Base-by-base conservation (phyloP, 2,797 vertebrate species). In the Coracias cyanogaster region DNA sequence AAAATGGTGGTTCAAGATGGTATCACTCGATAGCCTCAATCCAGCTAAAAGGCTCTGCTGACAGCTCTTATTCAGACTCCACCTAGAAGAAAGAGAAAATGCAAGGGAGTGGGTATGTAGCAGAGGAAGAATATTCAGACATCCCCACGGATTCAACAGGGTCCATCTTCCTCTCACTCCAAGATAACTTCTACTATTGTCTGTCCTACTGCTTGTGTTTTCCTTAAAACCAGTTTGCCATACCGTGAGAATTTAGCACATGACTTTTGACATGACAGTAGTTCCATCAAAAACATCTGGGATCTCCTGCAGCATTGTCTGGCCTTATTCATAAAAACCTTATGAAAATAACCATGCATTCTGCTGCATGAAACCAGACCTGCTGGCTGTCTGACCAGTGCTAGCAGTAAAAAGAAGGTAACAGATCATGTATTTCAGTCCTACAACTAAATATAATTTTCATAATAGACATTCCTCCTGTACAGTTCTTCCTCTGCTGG, bases 41-140 rank as follows among this genome's bases (percentile, higher is more conserved):
- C 11, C 65, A 54, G 29, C 54, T 26, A 49, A 81, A 73, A 94
- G 60, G 13, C 12, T 60, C n/a, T 82, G 16, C 58, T 46, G 71
- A 72, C 29, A 79, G 46, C 35, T 73, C 73, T 90, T 79, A 90
- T 28, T 37, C 78, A 87, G 55, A 45, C 52, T 73, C 64, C 64
- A 82, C 52, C 87, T 89, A 55, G 74, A 90, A 86, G 74, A 86
- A 83, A 86, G 70, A 67, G 61, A 93, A 90, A 82, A 95, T 41
- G 26, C 45, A 80, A 76, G 45, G 35, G 43, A 82, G 25, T 65
- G 49, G 5, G 49, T 55, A 89, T 26, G 26, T 52, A 46, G 58
- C 18, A 82, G 45, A 85, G 28, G 33, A 70, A 89, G 20, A 82
- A 80, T 57, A 80, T 45, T 85, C 86, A 85, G 52, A 45, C 55